Evolutionary conservation across 2,113 vertebrate genomes (phyloP).

Genomic region (Eclectus roratus): DNA sequence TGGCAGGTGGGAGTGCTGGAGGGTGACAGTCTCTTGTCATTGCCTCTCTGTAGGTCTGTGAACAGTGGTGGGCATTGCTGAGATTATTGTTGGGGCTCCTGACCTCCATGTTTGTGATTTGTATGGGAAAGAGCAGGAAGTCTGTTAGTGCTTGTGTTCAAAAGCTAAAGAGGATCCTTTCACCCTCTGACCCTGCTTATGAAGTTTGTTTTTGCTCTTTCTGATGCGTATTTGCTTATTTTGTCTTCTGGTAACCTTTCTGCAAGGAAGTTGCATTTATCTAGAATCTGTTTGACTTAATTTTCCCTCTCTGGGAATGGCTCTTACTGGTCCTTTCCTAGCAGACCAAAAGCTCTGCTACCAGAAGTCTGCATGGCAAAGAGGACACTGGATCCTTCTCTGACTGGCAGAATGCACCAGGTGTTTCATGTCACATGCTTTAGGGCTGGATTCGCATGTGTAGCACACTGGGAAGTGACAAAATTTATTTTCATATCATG

Average conservation of each 20-base stretch:
- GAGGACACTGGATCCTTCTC: not conserved
- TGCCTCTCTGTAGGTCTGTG: fast-evolving
- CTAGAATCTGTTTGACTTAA: not conserved
- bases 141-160: not conserved
- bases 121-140: not conserved
- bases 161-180: not conserved
- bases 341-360: not conserved
- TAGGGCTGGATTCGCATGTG: not conserved
- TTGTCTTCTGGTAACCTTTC: not conserved
- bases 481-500: not conserved
- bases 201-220: not conserved
- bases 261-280: not conserved
- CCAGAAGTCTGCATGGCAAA: no score
- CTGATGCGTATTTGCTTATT: not conserved
- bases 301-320: not conserved
- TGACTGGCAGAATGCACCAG: not conserved
- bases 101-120: fast-evolving
- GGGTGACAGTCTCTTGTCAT: fast-evolving
- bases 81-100: not conserved
- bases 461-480: not conserved
- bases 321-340: not conserved
- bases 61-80: fast-evolving
- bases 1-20: not conserved
- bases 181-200: not conserved
- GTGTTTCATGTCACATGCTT: fast-evolving